These are phyloP conservation scores for Amphibalanus amphitrite DNA, from an alignment of 1,140 invertebrate genomes.

Conservation along the genomic window DNA sequence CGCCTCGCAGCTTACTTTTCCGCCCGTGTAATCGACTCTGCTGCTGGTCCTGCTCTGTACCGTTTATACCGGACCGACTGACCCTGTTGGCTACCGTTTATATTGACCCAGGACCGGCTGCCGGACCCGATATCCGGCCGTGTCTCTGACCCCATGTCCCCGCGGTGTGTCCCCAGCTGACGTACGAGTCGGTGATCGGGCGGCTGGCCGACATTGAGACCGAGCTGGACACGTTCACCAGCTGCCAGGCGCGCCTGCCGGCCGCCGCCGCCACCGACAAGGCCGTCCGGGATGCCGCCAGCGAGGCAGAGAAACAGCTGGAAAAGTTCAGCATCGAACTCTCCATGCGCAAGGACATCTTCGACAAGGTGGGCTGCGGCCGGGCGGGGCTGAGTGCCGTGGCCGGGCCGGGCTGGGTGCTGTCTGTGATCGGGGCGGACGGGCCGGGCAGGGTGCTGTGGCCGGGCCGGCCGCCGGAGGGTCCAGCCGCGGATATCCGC, in stretches of 20 bases:
- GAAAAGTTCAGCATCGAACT: constrained; percentile 35
- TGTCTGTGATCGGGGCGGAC: no score
- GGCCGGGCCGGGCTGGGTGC: no score
- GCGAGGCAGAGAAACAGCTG: constrained; percentile 30
- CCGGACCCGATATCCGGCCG: background rate
- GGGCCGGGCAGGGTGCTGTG: no score
- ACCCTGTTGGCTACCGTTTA: background rate
- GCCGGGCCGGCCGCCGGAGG: no score
- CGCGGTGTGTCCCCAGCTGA: no score
- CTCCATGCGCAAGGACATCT: constrained; percentile 36
- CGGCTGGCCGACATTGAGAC: background rate
- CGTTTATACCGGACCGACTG: background rate
- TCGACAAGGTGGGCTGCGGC: constrained; percentile 21
- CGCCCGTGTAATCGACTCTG: background rate
- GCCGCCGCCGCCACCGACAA: constrained; percentile 27
- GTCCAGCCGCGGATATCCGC: no score
- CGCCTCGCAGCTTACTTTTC: background rate
- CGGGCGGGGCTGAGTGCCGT: no score
- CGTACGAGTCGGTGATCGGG: background rate
- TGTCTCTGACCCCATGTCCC: no score
- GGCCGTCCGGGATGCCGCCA: constrained; percentile 30
- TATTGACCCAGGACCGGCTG: background rate
- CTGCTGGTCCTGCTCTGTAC: background rate
- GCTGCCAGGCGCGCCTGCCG: constrained; percentile 31
- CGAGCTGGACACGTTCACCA: constrained; percentile 27